phyloP scores from a whole-genome alignment of 2,888 invertebrate genomes.

The Tenthredo notha region DNA sequence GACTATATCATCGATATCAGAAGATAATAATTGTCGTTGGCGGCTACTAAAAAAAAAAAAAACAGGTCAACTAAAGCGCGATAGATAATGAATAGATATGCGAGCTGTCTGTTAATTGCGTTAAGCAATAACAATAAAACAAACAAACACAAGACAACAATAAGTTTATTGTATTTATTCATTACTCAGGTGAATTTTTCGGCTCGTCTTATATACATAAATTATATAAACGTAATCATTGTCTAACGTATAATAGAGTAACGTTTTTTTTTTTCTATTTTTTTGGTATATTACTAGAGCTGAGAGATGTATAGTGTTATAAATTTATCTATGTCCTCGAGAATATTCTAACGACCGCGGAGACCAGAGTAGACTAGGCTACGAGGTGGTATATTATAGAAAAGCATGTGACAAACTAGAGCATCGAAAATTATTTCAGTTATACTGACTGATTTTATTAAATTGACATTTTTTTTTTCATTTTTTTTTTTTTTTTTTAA shows the following conservation, averaged over 20 bases:
- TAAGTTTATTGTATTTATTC: too few relatives aligned
- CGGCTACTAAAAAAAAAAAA: background rate
- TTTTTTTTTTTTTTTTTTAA: background rate
- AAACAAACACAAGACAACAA: too few relatives aligned
- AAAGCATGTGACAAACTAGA: background rate
- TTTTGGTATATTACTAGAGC: background rate
- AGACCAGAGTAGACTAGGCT: background rate
- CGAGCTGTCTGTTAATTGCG: background rate
- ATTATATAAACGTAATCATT: background rate
- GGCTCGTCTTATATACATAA: background rate
- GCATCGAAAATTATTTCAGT: background rate
- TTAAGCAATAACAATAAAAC: background rate
- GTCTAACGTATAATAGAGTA: background rate
- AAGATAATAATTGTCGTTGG: background rate
- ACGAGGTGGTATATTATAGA: background rate
- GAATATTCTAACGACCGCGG: background rate
- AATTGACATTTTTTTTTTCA: background rate
- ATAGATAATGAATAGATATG: background rate
- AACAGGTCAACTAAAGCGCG: background rate
- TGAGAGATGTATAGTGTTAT: background rate
- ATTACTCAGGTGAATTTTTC: background rate
- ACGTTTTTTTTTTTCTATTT: background rate
- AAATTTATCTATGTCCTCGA: slow-evolving; percentile 26
- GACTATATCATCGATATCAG: background rate
- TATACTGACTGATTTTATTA: background rate